Conservation (phyloP, 2,888 invertebrate species). For the Philaethria dido region DNA sequence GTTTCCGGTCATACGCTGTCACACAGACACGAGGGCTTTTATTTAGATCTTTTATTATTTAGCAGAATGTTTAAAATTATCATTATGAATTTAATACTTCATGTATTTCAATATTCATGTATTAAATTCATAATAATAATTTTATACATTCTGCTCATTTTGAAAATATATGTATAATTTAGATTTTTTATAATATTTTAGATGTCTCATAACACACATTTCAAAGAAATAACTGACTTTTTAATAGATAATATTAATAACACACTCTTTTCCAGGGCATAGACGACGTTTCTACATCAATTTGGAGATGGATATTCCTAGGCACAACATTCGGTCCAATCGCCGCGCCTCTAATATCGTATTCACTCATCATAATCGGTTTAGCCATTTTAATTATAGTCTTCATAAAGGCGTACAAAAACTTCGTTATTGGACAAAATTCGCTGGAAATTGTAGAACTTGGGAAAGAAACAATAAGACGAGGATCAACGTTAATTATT, state of each 20-base stretch:
- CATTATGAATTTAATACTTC: no score
- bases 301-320: constrained; percentile 91
- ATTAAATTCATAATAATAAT: no score
- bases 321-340: constrained; percentile 91
- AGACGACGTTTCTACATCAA: constrained; percentile 90
- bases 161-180: no score
- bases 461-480: constrained; percentile 87
- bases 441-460: constrained; percentile 90
- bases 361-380: constrained; percentile 89
- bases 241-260: background rate
- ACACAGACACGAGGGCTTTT: no score
- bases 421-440: constrained; percentile 87
- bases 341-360: constrained; percentile 87
- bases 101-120: no score
- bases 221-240: no score
- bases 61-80: no score
- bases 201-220: no score
- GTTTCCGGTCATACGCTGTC: no score
- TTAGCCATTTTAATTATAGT: constrained; percentile 85
- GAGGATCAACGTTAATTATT: constrained; percentile 85
- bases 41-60: no score
- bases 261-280: constrained; percentile 86
- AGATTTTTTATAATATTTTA: no score
- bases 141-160: no score
- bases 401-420: constrained; percentile 90